These are phyloP conservation scores for Catharus ustulatus DNA, from an alignment of 2,797 vertebrate species.

Conservation along the genomic window DNA sequence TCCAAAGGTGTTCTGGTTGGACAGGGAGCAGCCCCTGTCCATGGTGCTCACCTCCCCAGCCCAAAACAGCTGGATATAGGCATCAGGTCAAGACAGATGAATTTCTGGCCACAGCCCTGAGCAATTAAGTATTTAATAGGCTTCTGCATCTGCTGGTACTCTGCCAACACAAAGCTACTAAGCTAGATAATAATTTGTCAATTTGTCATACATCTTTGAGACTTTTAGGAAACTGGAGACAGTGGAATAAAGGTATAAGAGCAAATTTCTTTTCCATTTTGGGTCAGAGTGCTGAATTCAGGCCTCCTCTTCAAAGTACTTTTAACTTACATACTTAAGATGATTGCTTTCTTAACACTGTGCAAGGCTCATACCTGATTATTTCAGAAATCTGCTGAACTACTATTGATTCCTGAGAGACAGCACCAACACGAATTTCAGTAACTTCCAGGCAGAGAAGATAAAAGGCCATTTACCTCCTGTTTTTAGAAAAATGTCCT, in stretches of 20 bases:
- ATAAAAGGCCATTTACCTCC: not conserved
- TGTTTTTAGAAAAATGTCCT: not conserved
- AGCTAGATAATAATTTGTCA: not conserved
- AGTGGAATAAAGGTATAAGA: not conserved
- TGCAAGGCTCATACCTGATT: not conserved
- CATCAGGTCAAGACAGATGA: accelerated
- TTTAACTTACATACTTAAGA: not conserved
- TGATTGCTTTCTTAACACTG: not conserved
- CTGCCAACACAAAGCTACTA: not conserved
- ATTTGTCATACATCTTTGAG: not conserved
- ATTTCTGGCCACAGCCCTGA: not conserved
- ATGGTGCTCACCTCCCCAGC: not conserved
- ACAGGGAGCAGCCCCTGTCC: conserved; percentile 10
- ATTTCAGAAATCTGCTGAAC: not conserved
- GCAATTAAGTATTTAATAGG: not conserved
- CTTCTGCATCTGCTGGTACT: not conserved
- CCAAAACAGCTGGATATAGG: not conserved
- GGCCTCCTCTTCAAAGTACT: not conserved
- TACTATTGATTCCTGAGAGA: not conserved
- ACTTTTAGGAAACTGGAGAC: not conserved
- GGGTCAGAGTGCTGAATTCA: not conserved
- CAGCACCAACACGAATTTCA: not conserved
- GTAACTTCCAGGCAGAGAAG: not conserved
- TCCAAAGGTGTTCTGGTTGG: not conserved
- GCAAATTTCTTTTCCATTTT: not conserved